Percentiles rank a stretch among this genome's conserved stretches.
Evolutionary conservation across 2,888 invertebrate species (phyloP).

Genomic region (Gastrophysa polygoni): DNA sequence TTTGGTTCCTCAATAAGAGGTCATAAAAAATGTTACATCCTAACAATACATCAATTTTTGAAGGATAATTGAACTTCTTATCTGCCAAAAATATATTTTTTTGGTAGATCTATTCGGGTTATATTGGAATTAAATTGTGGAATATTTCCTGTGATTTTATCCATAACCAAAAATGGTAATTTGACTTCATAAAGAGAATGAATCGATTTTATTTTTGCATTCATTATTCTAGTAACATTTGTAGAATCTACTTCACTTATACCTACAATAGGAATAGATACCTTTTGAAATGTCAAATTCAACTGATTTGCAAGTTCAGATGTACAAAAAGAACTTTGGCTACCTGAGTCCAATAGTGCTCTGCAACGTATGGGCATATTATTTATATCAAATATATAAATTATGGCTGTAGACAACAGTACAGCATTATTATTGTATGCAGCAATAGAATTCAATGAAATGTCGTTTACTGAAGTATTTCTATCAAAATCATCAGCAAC

Average conservation of each 20-base stretch:
- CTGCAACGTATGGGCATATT: conserved; percentile 10
- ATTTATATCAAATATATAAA: conserved; percentile 1
- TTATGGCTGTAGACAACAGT: conserved; percentile 9
- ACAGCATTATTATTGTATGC: conserved; percentile 1
- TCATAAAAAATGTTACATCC: conserved; percentile 9
- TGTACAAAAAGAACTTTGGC: conserved; percentile 8
- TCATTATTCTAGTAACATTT: conserved; percentile 6
- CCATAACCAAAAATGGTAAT: conserved; percentile 5
- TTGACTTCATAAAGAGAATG: neutral
- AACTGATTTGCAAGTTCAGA: conserved; percentile 3
- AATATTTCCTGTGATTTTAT: conserved; percentile 10
- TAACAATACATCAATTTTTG: neutral
- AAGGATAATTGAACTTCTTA: neutral
- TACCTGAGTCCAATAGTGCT: conserved; percentile 2
- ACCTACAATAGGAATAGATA: conserved; percentile 1
- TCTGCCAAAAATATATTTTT: conserved; percentile 6
- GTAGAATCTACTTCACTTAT: conserved; percentile 12
- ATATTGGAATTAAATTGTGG: conserved; percentile 4
- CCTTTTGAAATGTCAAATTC: conserved; percentile 6
- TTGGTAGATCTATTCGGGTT: neutral
- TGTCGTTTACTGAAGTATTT: neutral
- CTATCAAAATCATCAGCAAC: neutral
- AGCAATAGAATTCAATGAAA: conserved; percentile 6
- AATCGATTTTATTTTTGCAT: conserved; percentile 11
- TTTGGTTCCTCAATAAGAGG: conserved; percentile 5